Base-by-base conservation (phyloP, 2,113 vertebrate species). In the Phyllostomus hastatus region DNA sequence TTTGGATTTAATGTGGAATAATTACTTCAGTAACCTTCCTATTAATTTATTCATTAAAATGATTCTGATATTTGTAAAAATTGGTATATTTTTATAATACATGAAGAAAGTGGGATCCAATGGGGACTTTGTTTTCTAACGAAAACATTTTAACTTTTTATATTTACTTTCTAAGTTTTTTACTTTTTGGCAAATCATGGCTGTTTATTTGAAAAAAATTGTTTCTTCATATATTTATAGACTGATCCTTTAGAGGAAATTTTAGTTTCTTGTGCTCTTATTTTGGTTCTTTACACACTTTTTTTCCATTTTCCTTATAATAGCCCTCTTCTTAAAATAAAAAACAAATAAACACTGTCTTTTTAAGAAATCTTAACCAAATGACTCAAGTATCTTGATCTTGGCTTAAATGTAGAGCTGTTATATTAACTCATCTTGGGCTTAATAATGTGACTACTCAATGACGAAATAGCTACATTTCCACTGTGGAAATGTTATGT, bases 11-110 rank as follows among this genome's bases (percentile, higher is more conserved):
- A 75, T 75, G 28, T 75, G 43, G 11, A 82, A 35, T 92, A 89
- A 96, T 72, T 97, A 38, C 17, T 14, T 88, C 96, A 94, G 48
- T 95, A 88, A 96, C 85, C 46, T 87, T 94, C 80, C 48, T 95
- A 67, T 88, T 95, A 81, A 83, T 96, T 82, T 1, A 90, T 82
- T 6, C 69, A 76, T 84, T 96, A 97, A 97, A 93, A 54, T 96
- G 8, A 88, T 85, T 11, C 4, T 80, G 87, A 26, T 64, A 16
- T 82, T 97, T 96, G 11, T 92, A 1, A 94, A 70, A 52, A 76
- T 93, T 78, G 94, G 31, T 9, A 0, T 88, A 52, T 70, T 92
- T 59, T 96, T 96, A 17, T 85, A 82, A 75, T 78, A 85, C 31
- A 85, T 46, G 10, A 93, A 92, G 26, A 24, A 84, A 75, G 70